Evolutionary conservation across 2,888 invertebrate genomes (phyloP).

Genomic region (Ferrisia virgata): DNA sequence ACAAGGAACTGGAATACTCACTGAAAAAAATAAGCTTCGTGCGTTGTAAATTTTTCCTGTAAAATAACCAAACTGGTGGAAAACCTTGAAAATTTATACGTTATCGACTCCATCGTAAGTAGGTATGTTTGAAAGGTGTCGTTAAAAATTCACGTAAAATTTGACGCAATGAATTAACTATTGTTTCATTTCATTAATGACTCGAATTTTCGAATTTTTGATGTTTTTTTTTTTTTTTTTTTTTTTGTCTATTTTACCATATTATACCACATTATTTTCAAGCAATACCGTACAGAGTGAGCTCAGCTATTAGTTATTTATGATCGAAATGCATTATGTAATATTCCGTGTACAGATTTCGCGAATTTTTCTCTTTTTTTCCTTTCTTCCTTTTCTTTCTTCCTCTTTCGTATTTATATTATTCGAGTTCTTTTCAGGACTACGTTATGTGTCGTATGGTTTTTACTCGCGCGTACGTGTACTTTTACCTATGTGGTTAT

Average conservation of each 20-base stretch:
- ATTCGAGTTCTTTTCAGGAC: neutral
- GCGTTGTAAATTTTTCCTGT: too few relatives aligned
- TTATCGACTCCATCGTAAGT: too few relatives aligned
- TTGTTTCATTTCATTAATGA: too few relatives aligned
- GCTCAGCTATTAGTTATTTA: conserved; percentile 12
- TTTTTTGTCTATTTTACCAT: neutral
- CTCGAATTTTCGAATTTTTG: too few relatives aligned
- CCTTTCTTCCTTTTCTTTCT: neutral
- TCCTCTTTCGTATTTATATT: neutral
- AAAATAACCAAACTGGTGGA: too few relatives aligned
- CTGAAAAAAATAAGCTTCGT: too few relatives aligned
- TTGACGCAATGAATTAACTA: too few relatives aligned
- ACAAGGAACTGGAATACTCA: too few relatives aligned
- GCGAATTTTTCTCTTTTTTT: neutral
- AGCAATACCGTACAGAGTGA: conserved; percentile 30
- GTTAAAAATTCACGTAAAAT: too few relatives aligned
- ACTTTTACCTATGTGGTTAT: neutral
- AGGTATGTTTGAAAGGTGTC: too few relatives aligned
- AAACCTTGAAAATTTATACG: too few relatives aligned
- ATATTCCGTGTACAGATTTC: conserved; percentile 13
- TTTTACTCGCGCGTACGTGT: neutral
- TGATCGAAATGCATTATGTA: neutral
- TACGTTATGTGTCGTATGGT: neutral
- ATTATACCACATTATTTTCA: conserved; percentile 16
- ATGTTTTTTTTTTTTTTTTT: neutral